Evolutionary conservation across 2,888 invertebrate genomes (phyloP).

Genomic region (Macrophya annulata): DNA sequence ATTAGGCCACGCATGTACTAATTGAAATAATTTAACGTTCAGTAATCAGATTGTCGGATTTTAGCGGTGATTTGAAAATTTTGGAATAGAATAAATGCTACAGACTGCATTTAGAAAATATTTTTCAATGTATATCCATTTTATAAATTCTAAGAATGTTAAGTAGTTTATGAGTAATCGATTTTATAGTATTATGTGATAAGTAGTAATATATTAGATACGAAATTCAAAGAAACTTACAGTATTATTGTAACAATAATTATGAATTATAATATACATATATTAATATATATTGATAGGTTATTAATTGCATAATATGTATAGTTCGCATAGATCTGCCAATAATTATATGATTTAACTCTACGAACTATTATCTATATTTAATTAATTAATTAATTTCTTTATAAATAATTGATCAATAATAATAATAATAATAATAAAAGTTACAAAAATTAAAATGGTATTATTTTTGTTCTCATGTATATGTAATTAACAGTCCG

Average conservation of each 20-base stretch:
- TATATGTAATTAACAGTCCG: not conserved
- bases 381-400: constrained; percentile 21
- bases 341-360: constrained; percentile 17
- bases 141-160: constrained; percentile 25
- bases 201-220: constrained; percentile 19
- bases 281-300: not conserved
- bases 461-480: not conserved
- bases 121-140: not conserved
- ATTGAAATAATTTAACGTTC: not conserved
- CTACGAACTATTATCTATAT: not conserved
- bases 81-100: not conserved
- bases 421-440: constrained; percentile 25
- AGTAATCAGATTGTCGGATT: not conserved
- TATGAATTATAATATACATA: constrained; percentile 35
- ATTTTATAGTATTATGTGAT: not conserved
- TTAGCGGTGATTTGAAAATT: not conserved
- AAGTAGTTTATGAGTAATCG: constrained; percentile 5
- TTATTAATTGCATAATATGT: constrained; percentile 33
- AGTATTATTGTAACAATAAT: constrained; percentile 53
- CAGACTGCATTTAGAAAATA: constrained; percentile 37
- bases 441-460: not conserved
- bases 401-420: constrained; percentile 34
- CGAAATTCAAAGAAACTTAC: constrained; percentile 52
- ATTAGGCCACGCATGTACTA: not conserved
- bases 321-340: constrained; percentile 18